Evolutionary conservation across 2,113 vertebrate species (phyloP), one percentile per base, ranked within the genome.

Genomic region (Dolichallabes microphthalmus): DNA sequence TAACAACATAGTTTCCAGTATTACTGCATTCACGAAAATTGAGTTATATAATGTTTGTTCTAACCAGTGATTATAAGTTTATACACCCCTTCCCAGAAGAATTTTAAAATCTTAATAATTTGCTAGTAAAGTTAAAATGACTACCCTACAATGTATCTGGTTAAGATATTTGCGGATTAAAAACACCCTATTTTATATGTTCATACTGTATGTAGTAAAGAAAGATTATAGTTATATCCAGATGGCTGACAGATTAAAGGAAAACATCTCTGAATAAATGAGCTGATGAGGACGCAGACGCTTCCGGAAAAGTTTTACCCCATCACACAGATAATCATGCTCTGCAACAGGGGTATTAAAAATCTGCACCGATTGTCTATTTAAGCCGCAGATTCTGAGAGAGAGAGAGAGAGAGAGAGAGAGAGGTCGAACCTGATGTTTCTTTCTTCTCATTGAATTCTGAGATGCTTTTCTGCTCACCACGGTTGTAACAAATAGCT

Each of bases 191-290:
- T n/a, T 9, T 27, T 17, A 15, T 53, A 53, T 2, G 35, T 50
- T 14, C 71, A 74, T 25, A 74, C 22, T 1, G 22, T 75, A 52
- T 27, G 30, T 27, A 10, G 8, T 11, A 19, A 9, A 55, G 15
- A 2, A 30, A n/a, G 45, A 74, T n/a, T 55, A 4, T 8, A 30
- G 10, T 55, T 55, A 17, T 12, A 32, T 11, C 57, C 52, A 55
- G 50, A 77, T 19, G 8, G 52, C n/a, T 19, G 74, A 77, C 45
- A 53, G n/a, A 76, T 76, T 53, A 76, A 76, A 76, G n/a, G 25
- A 10, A 55, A 76, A 30, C 17, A 45, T 6, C 13, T 25, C 11
- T n/a, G 10, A 74, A 11, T 0, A 22, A 35, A 68, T 68, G 64
- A 68, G 30, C 64, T 32, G 64, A 32, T 15, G n/a, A 4, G 15